These are phyloP conservation scores for Carlito syrichta DNA, from an alignment of 2,113 vertebrate genomes.

Conservation along the genomic window DNA sequence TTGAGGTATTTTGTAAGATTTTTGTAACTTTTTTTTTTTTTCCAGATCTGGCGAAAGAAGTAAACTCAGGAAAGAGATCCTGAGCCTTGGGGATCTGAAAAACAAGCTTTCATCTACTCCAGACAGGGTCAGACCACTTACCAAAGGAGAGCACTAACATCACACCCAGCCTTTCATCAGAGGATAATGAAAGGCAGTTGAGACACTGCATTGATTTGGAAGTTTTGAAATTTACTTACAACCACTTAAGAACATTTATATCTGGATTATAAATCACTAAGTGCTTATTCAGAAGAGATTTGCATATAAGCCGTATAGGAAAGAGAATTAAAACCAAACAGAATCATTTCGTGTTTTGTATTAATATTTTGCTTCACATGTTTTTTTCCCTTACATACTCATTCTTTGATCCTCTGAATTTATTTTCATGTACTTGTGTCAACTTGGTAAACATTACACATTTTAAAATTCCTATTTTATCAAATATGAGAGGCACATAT, in stretches of 20 bases:
- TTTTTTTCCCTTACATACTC: neutral
- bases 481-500: neutral
- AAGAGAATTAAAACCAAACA: neutral
- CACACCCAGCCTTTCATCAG: neutral
- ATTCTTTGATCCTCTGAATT: neutral
- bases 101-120: neutral
- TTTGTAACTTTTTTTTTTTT: neutral
- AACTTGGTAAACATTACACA: neutral
- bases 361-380: neutral
- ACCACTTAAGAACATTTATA: neutral
- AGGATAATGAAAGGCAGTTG: neutral
- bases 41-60: neutral
- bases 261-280: neutral
- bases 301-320: neutral
- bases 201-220: neutral
- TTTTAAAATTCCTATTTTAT: neutral
- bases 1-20: neutral
- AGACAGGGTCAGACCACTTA: neutral
- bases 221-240: neutral
- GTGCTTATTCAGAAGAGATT: neutral
- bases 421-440: neutral
- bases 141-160: fast-evolving
- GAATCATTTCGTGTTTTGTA: neutral
- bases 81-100: neutral
- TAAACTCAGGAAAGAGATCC: too few relatives aligned